Evolutionary conservation across 2,113 vertebrate genomes (phyloP).

Genomic region (Chloropsis cyanopogon): DNA sequence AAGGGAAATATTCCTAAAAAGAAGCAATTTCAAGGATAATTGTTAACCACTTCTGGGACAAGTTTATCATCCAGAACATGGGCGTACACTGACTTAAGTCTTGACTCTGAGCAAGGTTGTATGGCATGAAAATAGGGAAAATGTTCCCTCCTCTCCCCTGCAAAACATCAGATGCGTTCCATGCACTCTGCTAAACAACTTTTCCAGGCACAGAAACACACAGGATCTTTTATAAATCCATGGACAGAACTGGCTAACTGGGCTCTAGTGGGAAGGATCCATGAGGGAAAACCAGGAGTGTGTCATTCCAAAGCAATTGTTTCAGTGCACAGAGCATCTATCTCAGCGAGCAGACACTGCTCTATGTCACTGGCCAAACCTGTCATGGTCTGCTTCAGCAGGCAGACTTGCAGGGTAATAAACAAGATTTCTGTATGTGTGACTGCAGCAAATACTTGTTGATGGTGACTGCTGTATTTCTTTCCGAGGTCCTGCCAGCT

Average conservation of each 20-base stretch:
- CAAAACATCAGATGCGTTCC: neutral
- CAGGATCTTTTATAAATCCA: neutral
- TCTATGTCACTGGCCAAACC: neutral
- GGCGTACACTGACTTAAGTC: neutral
- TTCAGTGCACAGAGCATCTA: neutral
- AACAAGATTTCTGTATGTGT: neutral
- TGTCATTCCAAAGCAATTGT: neutral
- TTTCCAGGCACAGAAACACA: rapidly evolving
- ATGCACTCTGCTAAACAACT: neutral
- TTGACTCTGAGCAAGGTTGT: neutral
- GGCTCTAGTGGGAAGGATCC: neutral
- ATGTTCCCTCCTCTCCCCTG: neutral
- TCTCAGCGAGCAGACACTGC: neutral
- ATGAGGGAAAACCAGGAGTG: rapidly evolving
- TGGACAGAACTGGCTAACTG: rapidly evolving
- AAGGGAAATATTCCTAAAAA: neutral
- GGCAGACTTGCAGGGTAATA: neutral
- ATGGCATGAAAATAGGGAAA: neutral
- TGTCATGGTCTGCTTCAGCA: neutral
- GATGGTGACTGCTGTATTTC: neutral
- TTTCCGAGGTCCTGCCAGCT: conserved; percentile 15
- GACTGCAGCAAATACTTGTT: neutral
- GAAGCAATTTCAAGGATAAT: neutral
- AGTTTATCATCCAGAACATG: neutral
- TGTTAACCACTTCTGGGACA: neutral